Conservation (phyloP, 2,113 vertebrate genomes). For the Mixornis gularis region DNA sequence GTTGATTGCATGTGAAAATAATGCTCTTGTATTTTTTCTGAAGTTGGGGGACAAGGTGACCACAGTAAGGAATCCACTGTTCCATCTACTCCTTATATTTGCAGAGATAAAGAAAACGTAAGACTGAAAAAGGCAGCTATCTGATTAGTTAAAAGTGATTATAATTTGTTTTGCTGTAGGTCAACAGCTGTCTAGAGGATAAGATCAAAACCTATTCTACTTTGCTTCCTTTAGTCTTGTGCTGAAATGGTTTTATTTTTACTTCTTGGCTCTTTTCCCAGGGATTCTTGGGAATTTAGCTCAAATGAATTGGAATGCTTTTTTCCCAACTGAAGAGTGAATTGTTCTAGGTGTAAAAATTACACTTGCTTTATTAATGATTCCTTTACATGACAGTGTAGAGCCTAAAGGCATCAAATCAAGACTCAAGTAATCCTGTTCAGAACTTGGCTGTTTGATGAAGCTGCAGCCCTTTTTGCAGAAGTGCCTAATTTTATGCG, state of each 20-base stretch:
- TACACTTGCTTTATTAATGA: conserved; percentile 25
- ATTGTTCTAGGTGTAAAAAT: conserved; percentile 35
- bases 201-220: not conserved
- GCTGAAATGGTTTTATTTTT: not conserved
- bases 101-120: not conserved
- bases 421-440: not conserved
- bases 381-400: not conserved
- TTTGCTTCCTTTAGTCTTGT: not conserved
- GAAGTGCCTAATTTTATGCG: conserved; percentile 30
- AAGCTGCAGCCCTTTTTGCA: not conserved
- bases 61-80: not conserved
- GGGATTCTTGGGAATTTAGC: conserved; percentile 5
- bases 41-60: not conserved
- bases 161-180: not conserved
- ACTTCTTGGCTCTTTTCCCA: not conserved
- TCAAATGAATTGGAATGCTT: not conserved
- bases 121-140: not conserved
- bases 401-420: conserved; percentile 12
- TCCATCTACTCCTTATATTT: not conserved
- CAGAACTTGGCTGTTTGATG: conserved; percentile 1
- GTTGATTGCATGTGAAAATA: not conserved
- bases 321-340: not conserved
- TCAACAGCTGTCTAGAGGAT: not conserved
- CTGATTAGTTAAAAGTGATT: not conserved
- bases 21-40: not conserved